A percentile compares a stretch with the other conserved stretches of the same genome.
Evolutionary conservation across 2,797 vertebrate genomes (phyloP).

Genomic region (Simalia tracyae): DNA sequence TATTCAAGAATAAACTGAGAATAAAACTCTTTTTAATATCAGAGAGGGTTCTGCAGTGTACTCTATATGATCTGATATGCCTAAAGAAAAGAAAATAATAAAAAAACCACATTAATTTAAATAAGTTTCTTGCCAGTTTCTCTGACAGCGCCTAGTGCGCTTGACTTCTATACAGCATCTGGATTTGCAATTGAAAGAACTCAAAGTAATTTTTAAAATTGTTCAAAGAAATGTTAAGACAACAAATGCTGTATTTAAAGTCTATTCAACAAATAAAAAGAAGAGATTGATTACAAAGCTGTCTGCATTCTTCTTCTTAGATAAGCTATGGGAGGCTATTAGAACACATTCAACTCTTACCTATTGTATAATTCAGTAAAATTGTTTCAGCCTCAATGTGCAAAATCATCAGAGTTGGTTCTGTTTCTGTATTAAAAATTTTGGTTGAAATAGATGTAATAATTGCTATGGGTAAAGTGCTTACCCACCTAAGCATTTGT

Average conservation of each 20-base stretch:
- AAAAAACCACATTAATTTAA: conserved; percentile 46
- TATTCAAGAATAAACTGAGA: conserved; percentile 59
- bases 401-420: neutral
- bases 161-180: conserved; percentile 31
- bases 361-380: conserved; percentile 10
- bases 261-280: conserved; percentile 38
- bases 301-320: conserved; percentile 11
- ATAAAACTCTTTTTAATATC: conserved; percentile 61
- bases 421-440: neutral
- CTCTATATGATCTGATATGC: conserved; percentile 60
- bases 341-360: conserved; percentile 24
- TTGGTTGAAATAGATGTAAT: neutral
- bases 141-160: conserved; percentile 31
- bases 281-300: conserved; percentile 43
- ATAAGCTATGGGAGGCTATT: conserved; percentile 1
- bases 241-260: conserved; percentile 42
- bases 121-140: conserved; percentile 55
- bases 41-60: conserved; percentile 55
- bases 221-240: conserved; percentile 29
- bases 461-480: neutral
- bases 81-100: conserved; percentile 61
- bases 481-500: neutral
- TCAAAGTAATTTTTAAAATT: conserved; percentile 52
- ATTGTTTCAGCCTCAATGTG: neutral
- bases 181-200: conserved; percentile 60